Conservation (phyloP, 1,140 invertebrate species). For the Potamilus streckersoni region DNA sequence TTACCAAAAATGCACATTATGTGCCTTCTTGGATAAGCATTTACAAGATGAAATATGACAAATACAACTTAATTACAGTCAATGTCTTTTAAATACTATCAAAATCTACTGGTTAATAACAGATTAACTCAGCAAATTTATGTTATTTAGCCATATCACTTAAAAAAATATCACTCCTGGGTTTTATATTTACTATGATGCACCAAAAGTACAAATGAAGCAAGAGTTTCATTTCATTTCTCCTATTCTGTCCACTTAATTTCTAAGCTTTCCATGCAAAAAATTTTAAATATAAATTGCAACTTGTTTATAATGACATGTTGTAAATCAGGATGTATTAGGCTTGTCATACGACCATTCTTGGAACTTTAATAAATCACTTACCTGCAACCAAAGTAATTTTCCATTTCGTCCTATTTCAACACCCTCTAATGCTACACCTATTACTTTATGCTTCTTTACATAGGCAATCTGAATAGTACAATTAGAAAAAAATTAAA, state of each 20-base stretch:
- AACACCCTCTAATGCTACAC: slow-evolving; percentile 46
- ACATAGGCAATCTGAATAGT: slow-evolving; percentile 36
- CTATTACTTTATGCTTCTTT: slow-evolving; percentile 30
- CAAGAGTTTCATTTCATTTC: not conserved
- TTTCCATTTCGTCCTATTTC: slow-evolving; percentile 42
- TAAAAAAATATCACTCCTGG: too few species aligned
- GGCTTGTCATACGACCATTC: not conserved
- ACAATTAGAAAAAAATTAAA: too few species aligned
- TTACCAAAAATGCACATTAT: too few species aligned
- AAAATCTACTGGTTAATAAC: too few species aligned
- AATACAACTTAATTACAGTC: too few species aligned
- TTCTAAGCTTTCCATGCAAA: not conserved
- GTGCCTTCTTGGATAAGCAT: too few species aligned
- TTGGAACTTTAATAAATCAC: not conserved
- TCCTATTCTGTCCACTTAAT: not conserved
- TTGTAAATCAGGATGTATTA: not conserved
- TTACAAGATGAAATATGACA: too few species aligned
- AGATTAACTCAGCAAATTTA: too few species aligned
- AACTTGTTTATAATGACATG: not conserved
- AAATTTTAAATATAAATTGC: not conserved
- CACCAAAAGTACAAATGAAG: not conserved
- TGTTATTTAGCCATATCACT: too few species aligned
- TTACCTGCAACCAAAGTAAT: slow-evolving; percentile 48
- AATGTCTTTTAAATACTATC: too few species aligned
- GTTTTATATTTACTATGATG: too few species aligned